These are phyloP conservation scores for Nanorana parkeri DNA, from an alignment of 2,113 vertebrate species.

Conservation along the genomic window DNA sequence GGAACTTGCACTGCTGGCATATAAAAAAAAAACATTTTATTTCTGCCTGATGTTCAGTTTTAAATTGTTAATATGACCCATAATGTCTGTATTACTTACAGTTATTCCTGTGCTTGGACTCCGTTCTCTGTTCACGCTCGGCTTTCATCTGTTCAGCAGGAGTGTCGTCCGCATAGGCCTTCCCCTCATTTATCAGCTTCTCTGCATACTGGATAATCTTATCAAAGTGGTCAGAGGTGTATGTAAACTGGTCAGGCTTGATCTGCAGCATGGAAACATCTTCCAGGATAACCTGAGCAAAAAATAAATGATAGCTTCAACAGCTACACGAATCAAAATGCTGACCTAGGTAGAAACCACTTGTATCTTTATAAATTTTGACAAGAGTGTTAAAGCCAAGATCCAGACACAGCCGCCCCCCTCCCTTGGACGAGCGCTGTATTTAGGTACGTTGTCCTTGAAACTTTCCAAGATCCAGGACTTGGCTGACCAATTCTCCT, in stretches of 20 bases:
- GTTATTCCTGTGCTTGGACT: constrained; percentile 88
- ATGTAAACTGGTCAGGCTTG: constrained; percentile 95
- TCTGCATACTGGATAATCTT: constrained; percentile 86
- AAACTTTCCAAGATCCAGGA: too few relatives aligned
- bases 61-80: background rate
- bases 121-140: constrained; percentile 90
- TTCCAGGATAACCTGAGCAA: constrained; percentile 91
- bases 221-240: constrained; percentile 95
- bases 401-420: too few relatives aligned
- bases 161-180: constrained; percentile 93
- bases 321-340: background rate
- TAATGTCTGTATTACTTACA: constrained; percentile 72
- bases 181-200: constrained; percentile 88
- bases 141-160: constrained; percentile 94
- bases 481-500: too few relatives aligned
- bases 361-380: background rate
- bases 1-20: too few relatives aligned
- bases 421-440: too few relatives aligned
- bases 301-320: background rate
- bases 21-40: background rate
- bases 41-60: background rate
- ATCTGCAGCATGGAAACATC: constrained; percentile 96
- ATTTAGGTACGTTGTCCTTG: too few relatives aligned
- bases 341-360: background rate
- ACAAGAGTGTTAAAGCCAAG: too few relatives aligned